Conservation (phyloP, 2,888 invertebrate genomes). For the Lingula anatina region DNA sequence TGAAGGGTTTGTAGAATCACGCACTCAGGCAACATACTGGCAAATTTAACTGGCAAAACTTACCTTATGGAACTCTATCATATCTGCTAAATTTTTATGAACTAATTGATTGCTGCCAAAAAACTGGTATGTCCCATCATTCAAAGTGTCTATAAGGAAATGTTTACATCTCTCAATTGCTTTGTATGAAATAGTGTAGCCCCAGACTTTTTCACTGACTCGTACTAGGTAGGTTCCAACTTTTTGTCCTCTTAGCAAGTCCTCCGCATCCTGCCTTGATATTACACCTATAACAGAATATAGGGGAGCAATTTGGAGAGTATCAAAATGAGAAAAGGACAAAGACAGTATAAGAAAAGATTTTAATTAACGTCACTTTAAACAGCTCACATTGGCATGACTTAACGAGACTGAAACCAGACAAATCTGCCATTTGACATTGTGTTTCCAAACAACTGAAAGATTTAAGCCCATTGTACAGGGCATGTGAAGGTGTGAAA, state of each 20-base stretch:
- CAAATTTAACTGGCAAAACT: no score
- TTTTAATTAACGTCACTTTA: neutral
- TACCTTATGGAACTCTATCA: conserved; percentile 66
- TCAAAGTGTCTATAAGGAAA: conserved; percentile 73
- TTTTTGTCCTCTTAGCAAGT: conserved; percentile 57
- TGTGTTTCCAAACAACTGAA: no score
- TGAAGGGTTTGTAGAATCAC: no score
- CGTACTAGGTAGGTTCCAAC: conserved; percentile 71
- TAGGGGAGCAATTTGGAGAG: neutral
- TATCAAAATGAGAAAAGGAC: neutral
- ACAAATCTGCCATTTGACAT: no score
- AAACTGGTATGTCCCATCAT: conserved; percentile 65
- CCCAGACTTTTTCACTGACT: conserved; percentile 74
- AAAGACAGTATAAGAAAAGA: neutral
- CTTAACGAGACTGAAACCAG: neutral
- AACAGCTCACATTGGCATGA: neutral
- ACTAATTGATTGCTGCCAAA: conserved; percentile 66
- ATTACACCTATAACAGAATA: conserved; percentile 62
- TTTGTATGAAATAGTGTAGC: conserved; percentile 73
- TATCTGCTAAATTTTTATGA: conserved; percentile 63
- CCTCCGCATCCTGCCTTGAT: conserved; percentile 68
- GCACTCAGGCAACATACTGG: no score
- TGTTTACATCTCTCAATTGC: conserved; percentile 68
- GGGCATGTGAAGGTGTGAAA: no score
- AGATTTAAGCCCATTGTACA: no score